A percentile compares a stretch with the other conserved stretches of the same genome.
These are phyloP conservation scores for Synanthedon andrenaeformis DNA, from an alignment of 2,888 invertebrate species.

Conservation along the genomic window DNA sequence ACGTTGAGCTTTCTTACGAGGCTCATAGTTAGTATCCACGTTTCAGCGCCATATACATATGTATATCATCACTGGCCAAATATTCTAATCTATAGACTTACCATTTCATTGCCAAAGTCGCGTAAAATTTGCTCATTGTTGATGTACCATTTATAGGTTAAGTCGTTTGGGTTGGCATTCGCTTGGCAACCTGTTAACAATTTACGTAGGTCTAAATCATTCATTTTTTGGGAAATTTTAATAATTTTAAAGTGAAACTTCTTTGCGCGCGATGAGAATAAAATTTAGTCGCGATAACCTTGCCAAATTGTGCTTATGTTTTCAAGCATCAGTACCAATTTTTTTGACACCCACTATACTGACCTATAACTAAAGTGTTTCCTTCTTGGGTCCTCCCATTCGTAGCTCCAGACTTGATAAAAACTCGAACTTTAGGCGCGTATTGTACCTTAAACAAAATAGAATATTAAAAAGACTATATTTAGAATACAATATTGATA, in stretches of 20 bases:
- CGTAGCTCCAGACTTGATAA: constrained; percentile 34
- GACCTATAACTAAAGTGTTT: constrained; percentile 44
- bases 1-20: no score
- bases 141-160: constrained; percentile 88
- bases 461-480: background rate
- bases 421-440: constrained; percentile 87
- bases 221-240: background rate
- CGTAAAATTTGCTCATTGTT: constrained; percentile 86
- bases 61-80: no score
- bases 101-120: constrained; percentile 84
- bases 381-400: constrained; percentile 46
- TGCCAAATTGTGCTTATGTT: no score
- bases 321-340: no score
- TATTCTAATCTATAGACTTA: constrained; percentile 26
- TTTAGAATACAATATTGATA: background rate
- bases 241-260: background rate
- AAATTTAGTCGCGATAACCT: no score
- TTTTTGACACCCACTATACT: constrained; percentile 9
- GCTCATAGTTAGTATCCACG: no score
- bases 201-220: background rate
- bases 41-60: no score
- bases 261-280: no score
- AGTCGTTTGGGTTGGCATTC: constrained; percentile 87
- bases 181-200: constrained; percentile 77
- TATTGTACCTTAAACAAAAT: constrained; percentile 81